These are phyloP conservation scores for Epinephelus cyanopodus DNA, from an alignment of 2,113 vertebrate species.

Conservation along the genomic window DNA sequence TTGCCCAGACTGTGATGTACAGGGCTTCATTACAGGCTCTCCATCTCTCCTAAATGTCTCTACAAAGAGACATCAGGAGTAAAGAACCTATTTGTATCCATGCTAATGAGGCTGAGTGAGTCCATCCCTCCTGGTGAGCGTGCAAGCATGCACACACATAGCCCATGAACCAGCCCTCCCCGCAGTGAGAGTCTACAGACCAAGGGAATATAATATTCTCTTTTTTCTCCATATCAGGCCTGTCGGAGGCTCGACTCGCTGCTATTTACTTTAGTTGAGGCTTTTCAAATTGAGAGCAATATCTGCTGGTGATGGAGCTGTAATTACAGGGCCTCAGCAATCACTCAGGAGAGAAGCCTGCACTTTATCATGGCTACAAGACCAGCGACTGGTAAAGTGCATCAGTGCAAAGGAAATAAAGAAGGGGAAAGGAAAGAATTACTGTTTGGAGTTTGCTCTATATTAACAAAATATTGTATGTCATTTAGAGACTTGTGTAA, in stretches of 20 bases:
- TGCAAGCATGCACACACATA: slow-evolving; percentile 14
- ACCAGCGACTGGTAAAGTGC: slow-evolving; percentile 4
- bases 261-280: slow-evolving; percentile 58
- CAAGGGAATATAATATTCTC: slow-evolving; percentile 59
- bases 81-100: slow-evolving; percentile 59
- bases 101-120: slow-evolving; percentile 66
- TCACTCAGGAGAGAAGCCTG: slow-evolving; percentile 30
- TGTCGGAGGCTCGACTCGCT: slow-evolving; percentile 40
- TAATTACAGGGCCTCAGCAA: slow-evolving; percentile 57
- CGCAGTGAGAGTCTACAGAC: slow-evolving; percentile 31
- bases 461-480: background rate
- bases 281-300: slow-evolving; percentile 61
- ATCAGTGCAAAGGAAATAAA: slow-evolving; percentile 4
- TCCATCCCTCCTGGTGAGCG: slow-evolving; percentile 52
- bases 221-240: slow-evolving; percentile 46
- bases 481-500: slow-evolving; percentile 10
- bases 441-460: background rate
- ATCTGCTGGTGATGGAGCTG: slow-evolving; percentile 56
- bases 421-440: background rate
- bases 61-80: slow-evolving; percentile 56
- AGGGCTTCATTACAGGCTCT: slow-evolving; percentile 55
- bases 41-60: slow-evolving; percentile 44
- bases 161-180: slow-evolving; percentile 10
- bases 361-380: slow-evolving; percentile 43
- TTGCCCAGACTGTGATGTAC: slow-evolving; percentile 34